Evolutionary conservation across 2,113 vertebrate species (phyloP), one percentile per base, ranked within the genome.

Genomic region (Percina caprodes): DNA sequence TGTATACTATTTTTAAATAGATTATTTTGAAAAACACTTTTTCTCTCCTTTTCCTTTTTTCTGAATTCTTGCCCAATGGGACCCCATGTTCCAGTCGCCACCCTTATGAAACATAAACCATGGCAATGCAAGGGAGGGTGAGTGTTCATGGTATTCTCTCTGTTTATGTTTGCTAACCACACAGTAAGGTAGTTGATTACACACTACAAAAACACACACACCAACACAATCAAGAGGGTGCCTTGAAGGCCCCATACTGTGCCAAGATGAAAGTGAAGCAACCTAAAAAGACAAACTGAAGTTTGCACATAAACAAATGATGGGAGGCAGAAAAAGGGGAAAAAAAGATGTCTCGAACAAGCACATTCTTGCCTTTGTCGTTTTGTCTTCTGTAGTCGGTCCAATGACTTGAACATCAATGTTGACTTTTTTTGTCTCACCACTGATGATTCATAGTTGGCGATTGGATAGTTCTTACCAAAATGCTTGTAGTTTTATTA

Each of bases 161-260:
- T 79, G 78, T 86, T 90, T 90, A 70, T 82, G 49, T 86, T 87
- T 84, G 66, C 74, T 69, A 59, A 87, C 79, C 89, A 78, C 86
- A 83, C 74, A 77, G 33, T 83, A 78, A 82, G 74, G 74, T 85
- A 69, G 74, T 73, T 89, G 85, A 87, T 90, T 88, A 84, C 77
- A 79, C 21, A 71, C 35, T 14, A 74, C 30, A 72, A 10, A 77
- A 21, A 82, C 68, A 82, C 35, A 75, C 55, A 78, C 71, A 84
- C 76, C 58, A 78, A 67, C 51, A 82, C 69, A 88, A 89, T 77
- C 85, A 83, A 33, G 66, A 67, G 10, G 51, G 24, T 72, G 65
- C 65, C 74, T 72, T 74, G 19, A 83, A 76, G 85, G 81, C 74
- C 67, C 63, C 72, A n/a, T 23, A 55, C 13, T 66, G 52, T 3